Percentiles rank a stretch among this genome's conserved stretches.
Conservation (phyloP, 2,797 vertebrate genomes). For the Pseudotriccus pelzelni region DNA sequence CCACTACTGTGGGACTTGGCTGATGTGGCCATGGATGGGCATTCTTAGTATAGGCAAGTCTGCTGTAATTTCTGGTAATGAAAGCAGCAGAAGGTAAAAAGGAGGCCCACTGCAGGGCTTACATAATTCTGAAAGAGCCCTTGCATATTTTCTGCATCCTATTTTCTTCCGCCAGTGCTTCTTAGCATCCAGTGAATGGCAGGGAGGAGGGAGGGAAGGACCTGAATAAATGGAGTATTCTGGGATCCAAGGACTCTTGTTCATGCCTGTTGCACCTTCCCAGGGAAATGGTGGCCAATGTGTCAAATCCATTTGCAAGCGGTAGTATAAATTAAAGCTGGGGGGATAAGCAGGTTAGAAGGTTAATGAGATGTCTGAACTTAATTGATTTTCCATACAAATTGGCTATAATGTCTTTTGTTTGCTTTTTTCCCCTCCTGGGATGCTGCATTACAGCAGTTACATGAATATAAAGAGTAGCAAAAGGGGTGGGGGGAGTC, state of each 20-base stretch:
- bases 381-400: conserved; percentile 53
- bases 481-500: neutral
- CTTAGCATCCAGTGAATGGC: neutral
- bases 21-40: neutral
- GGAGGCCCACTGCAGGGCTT: conserved; percentile 1
- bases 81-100: conserved; percentile 14
- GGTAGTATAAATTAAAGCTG: conserved; percentile 21
- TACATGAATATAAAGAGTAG: neutral
- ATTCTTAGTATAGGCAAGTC: neutral
- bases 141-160: neutral
- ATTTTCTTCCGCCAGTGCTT: neutral
- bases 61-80: neutral
- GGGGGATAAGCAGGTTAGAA: conserved; percentile 40
- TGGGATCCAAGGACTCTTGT: neutral
- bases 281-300: neutral
- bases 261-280: conserved; percentile 13
- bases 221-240: neutral
- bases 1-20: neutral
- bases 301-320: conserved; percentile 34
- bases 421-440: neutral
- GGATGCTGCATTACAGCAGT: neutral
- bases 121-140: neutral
- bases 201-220: neutral
- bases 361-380: conserved; percentile 59
- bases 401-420: conserved; percentile 41